A percentile compares a stretch with the other conserved stretches of the same genome.
Conservation (phyloP, 2,888 invertebrate genomes). For the Cataglyphis cursor region DNA sequence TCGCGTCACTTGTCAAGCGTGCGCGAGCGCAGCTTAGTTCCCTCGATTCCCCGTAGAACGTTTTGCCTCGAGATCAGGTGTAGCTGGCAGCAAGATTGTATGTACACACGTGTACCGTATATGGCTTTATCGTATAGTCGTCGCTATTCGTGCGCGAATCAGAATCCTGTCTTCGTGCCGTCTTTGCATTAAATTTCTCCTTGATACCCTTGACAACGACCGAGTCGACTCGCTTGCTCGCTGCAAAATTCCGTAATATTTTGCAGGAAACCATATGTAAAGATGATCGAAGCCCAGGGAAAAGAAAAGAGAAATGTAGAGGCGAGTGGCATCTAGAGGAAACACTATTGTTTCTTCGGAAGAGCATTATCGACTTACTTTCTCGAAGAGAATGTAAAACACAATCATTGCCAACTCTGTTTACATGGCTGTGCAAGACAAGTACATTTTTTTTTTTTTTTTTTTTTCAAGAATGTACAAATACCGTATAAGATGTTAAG, state of each 20-base stretch:
- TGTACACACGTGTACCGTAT: conserved; percentile 7
- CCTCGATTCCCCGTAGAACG: conserved; percentile 11
- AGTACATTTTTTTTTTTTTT: no score
- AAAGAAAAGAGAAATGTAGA: neutral
- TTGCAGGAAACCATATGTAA: conserved; percentile 2
- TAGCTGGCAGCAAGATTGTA: conserved; percentile 42
- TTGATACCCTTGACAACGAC: conserved; percentile 1
- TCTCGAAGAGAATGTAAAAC: neutral
- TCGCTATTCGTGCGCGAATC: conserved; percentile 43
- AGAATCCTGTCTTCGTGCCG: conserved; percentile 41
- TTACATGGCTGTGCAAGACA: neutral
- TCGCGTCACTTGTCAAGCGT: conserved; percentile 45
- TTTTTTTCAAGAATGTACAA: neutral
- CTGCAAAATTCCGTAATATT: conserved; percentile 11
- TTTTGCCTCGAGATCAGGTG: conserved; percentile 41
- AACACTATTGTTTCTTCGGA: conserved; percentile 21
- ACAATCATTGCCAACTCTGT: neutral
- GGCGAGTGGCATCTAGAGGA: neutral
- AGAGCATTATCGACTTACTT: conserved; percentile 16
- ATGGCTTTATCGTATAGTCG: conserved; percentile 29
- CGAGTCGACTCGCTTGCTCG: conserved; percentile 10
- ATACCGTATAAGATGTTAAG: neutral
- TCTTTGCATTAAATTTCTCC: conserved; percentile 50
- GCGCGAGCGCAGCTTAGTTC: conserved; percentile 16
- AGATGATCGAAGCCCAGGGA: conserved; percentile 6